Percentiles rank a stretch among this genome's conserved stretches.
These are phyloP conservation scores for Agapornis canus DNA, from an alignment of 2,797 vertebrate species.

Conservation along the genomic window DNA sequence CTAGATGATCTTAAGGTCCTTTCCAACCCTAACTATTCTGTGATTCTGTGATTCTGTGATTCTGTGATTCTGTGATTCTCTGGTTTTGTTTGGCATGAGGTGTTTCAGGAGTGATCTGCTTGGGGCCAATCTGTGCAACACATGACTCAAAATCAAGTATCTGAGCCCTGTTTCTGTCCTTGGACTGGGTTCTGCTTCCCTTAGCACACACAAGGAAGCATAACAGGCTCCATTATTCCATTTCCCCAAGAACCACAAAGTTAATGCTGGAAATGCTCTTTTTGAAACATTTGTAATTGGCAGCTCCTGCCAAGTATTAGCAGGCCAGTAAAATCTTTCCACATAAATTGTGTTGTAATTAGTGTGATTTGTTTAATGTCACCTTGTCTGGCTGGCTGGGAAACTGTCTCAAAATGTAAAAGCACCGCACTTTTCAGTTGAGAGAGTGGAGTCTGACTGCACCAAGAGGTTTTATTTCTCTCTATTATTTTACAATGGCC, in stretches of 20 bases:
- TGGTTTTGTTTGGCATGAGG: neutral
- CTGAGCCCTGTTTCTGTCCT: neutral
- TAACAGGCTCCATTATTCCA: neutral
- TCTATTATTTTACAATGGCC: neutral
- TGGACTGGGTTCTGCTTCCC: neutral
- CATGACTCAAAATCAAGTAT: neutral
- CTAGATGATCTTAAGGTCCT: no score
- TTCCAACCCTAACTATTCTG: no score
- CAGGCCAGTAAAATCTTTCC: slow-evolving; percentile 31
- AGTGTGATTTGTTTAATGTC: slow-evolving; percentile 55
- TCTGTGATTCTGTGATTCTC: no score
- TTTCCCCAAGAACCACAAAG: neutral
- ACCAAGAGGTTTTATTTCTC: slow-evolving; percentile 11
- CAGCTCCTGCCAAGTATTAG: slow-evolving; percentile 37
- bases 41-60: no score
- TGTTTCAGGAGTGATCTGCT: neutral
- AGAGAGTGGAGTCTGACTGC: neutral
- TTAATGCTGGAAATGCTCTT: neutral
- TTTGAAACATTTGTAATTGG: slow-evolving; percentile 30
- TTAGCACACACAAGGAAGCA: neutral
- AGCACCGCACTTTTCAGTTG: neutral
- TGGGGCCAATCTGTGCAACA: fast-evolving
- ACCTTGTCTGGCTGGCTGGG: slow-evolving; percentile 57
- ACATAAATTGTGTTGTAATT: slow-evolving; percentile 61
- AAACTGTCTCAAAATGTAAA: slow-evolving; percentile 45